Conservation (phyloP, 2,797 vertebrate genomes). For the Arremon brunneinucha region DNA sequence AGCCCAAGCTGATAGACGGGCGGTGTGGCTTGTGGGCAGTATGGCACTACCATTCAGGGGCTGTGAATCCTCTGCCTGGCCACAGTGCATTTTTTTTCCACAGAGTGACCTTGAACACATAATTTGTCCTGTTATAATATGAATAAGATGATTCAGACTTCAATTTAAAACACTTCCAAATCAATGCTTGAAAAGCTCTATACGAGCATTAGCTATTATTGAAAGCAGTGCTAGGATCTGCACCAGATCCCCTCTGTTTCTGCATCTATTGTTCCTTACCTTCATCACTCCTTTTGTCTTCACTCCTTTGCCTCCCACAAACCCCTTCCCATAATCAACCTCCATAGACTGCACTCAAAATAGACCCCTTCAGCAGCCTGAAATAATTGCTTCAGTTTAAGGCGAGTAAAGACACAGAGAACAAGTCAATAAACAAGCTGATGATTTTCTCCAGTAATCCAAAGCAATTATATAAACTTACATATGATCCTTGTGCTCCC, state of each 20-base stretch:
- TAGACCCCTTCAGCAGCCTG: not conserved
- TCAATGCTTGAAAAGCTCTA: not conserved
- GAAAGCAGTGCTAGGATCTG: not conserved
- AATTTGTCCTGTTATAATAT: not conserved
- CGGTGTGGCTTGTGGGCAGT: not conserved
- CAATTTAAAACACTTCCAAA: constrained; percentile 8
- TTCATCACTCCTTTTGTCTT: not conserved
- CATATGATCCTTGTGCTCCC: not conserved
- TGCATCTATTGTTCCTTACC: not conserved
- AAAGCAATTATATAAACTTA: not conserved
- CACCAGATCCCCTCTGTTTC: not conserved
- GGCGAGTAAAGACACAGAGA: not conserved
- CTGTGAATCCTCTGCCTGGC: not conserved
- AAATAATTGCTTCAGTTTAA: not conserved
- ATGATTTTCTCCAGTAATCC: not conserved
- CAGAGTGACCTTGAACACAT: not conserved
- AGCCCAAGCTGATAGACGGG: not conserved
- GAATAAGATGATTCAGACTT: constrained; percentile 11
- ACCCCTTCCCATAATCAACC: not conserved
- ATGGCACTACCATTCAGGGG: not conserved
- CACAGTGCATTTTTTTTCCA: not conserved
- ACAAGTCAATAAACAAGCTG: not conserved
- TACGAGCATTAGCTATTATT: not conserved
- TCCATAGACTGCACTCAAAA: not conserved
- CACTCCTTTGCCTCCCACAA: not conserved